phyloP scores from a whole-genome alignment of 2,113 vertebrate genomes.

The Megaceryle torquata region DNA sequence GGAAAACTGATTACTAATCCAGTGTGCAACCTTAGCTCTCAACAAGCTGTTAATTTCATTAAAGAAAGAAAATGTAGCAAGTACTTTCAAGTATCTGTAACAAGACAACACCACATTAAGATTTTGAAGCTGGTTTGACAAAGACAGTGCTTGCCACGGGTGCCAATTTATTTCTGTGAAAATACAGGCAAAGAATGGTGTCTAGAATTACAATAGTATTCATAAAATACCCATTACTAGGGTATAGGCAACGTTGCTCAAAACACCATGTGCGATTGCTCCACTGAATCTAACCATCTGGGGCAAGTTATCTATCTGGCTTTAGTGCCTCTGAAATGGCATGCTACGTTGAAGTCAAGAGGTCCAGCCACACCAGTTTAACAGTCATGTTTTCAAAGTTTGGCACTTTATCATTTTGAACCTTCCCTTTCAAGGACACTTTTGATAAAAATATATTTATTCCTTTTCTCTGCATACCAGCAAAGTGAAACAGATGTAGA shows the following conservation, averaged over 20 bases:
- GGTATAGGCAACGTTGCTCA: neutral
- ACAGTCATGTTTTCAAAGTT: slow-evolving; percentile 7
- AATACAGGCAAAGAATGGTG: neutral
- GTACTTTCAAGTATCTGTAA: neutral
- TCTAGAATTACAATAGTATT: neutral
- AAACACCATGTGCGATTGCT: neutral
- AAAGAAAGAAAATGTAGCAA: neutral
- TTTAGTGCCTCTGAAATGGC: slow-evolving; percentile 41
- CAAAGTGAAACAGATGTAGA: neutral
- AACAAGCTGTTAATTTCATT: slow-evolving; percentile 18
- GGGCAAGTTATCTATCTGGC: slow-evolving; percentile 16
- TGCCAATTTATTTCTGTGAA: neutral
- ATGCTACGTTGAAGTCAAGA: neutral
- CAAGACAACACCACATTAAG: neutral
- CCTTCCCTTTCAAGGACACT: neutral
- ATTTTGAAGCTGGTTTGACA: neutral
- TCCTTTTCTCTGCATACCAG: neutral
- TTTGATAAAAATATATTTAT: neutral
- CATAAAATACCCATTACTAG: neutral
- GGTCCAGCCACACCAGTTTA: neutral
- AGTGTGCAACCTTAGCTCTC: neutral
- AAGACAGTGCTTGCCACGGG: neutral
- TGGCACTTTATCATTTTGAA: neutral
- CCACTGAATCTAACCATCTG: slow-evolving; percentile 27
- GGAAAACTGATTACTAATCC: neutral